Conservation (phyloP, 1,140 invertebrate genomes). For the Brachystomella parvula region DNA sequence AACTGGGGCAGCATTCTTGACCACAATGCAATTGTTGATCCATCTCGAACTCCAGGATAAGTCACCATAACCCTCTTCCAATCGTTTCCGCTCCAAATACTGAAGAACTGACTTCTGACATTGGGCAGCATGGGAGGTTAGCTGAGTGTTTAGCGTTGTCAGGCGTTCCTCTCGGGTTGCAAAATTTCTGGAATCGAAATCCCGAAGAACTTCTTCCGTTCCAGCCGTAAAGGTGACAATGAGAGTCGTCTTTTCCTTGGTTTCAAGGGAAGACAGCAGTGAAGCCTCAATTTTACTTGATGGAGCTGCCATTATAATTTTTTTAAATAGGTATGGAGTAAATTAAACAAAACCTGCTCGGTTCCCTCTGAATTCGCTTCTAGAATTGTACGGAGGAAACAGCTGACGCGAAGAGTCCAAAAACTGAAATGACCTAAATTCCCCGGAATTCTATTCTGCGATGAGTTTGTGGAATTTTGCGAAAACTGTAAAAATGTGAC, state of each 20-base stretch:
- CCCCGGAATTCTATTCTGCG: no score
- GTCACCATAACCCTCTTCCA: not conserved
- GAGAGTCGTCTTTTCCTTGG: not conserved
- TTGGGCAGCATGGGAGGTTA: not conserved
- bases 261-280: not conserved
- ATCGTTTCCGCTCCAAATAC: not conserved
- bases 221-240: not conserved
- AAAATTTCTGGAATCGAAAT: not conserved
- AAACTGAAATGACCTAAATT: no score
- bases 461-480: no score
- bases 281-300: not conserved
- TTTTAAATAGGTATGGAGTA: no score
- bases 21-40: conserved; percentile 5
- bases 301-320: not conserved
- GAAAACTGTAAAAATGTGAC: no score
- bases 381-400: no score
- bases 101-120: not conserved
- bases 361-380: no score
- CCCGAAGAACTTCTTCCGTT: not conserved
- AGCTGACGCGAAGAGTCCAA: not conserved
- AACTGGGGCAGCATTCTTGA: not conserved
- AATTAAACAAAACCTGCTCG: no score
- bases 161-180: not conserved
- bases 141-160: not conserved
- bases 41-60: no score